phyloP scores from a whole-genome alignment of 2,797 vertebrate species.

The Sebastes minor region DNA sequence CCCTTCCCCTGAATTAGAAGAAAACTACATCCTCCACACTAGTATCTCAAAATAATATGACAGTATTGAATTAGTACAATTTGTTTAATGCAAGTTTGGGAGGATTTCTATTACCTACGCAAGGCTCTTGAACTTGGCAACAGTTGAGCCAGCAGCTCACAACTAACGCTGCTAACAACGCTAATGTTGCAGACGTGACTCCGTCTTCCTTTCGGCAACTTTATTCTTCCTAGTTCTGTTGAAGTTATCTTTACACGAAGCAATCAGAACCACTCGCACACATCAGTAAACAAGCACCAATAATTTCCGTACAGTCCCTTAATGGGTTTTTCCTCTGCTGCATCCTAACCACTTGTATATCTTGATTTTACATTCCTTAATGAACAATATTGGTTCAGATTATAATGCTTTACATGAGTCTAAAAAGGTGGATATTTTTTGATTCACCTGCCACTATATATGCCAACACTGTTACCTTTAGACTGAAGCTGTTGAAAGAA shows the following conservation, averaged over 20 bases:
- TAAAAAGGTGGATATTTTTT: neutral
- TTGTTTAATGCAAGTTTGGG: neutral
- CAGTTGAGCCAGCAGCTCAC: too few relatives aligned
- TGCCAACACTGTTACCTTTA: neutral
- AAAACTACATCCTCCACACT: neutral
- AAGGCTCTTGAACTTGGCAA: too few relatives aligned
- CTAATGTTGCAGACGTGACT: too few relatives aligned
- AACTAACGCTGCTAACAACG: too few relatives aligned
- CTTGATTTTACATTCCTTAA: neutral
- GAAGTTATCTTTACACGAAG: too few relatives aligned
- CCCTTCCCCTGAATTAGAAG: neutral
- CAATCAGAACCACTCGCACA: too few relatives aligned
- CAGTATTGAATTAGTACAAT: neutral
- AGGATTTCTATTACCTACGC: too few relatives aligned
- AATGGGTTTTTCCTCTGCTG: neutral
- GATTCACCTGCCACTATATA: neutral
- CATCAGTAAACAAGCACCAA: too few relatives aligned
- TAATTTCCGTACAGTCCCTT: neutral
- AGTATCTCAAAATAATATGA: neutral
- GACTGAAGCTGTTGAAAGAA: neutral
- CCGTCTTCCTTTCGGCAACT: too few relatives aligned
- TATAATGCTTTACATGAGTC: neutral
- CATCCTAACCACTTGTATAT: neutral
- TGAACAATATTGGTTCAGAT: neutral
- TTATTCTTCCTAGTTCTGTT: too few relatives aligned